phyloP scores from a whole-genome alignment of 2,888 invertebrate species.

The Platycheirus albimanus region DNA sequence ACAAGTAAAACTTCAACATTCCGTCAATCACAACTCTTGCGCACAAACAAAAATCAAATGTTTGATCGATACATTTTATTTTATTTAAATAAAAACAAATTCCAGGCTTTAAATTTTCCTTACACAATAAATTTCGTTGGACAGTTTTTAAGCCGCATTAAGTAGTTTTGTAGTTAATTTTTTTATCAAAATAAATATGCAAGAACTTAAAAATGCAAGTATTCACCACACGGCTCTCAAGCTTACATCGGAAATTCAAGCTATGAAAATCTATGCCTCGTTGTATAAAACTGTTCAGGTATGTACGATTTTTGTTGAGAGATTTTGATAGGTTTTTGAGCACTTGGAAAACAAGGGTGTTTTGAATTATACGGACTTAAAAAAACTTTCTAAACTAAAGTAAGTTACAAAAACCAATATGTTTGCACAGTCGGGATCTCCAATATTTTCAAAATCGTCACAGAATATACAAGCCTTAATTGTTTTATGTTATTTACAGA shows the following conservation, averaged over 20 bases:
- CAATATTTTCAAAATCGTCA: too few species aligned
- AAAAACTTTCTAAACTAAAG: too few species aligned
- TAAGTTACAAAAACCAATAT: too few species aligned
- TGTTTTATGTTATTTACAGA: too few species aligned
- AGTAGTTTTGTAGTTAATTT: background rate
- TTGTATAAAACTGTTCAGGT: constrained; percentile 92
- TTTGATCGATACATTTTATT: constrained; percentile 60
- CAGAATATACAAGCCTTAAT: too few species aligned
- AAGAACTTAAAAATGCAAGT: constrained; percentile 82
- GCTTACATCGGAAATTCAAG: constrained; percentile 91
- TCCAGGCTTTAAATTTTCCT: background rate
- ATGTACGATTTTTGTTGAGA: constrained; percentile 74
- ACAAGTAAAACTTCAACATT: constrained; percentile 40
- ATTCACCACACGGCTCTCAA: constrained; percentile 90
- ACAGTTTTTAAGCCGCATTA: background rate
- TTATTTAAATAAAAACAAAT: constrained; percentile 15
- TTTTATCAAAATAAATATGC: constrained; percentile 77
- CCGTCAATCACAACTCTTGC: constrained; percentile 53
- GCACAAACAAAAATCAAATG: constrained; percentile 38
- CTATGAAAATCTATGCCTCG: constrained; percentile 89
- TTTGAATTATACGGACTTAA: too few species aligned
- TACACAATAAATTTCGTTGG: background rate
- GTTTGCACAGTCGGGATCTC: too few species aligned
- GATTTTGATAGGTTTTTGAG: too few species aligned
- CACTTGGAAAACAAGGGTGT: too few species aligned